A percentile compares a stretch with the other conserved stretches of the same genome.
These are phyloP conservation scores for Gibbula magus DNA, from an alignment of 2,888 invertebrate genomes.

Conservation along the genomic window DNA sequence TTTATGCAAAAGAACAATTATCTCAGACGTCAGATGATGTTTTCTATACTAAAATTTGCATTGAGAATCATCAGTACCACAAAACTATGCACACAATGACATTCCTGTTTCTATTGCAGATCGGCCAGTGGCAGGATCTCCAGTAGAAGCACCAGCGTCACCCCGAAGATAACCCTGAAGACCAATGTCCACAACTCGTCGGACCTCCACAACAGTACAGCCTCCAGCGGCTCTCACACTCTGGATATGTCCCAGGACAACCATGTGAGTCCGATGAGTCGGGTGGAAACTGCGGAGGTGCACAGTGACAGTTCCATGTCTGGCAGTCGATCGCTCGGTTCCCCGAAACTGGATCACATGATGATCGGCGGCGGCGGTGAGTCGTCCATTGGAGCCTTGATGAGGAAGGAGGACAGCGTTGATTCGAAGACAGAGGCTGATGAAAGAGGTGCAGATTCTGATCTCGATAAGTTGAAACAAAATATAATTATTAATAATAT, in stretches of 20 bases:
- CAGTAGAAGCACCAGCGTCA: slow-evolving; percentile 72
- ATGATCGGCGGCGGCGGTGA: slow-evolving; percentile 43
- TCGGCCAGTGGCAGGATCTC: slow-evolving; percentile 73
- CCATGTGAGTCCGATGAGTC: slow-evolving; percentile 43
- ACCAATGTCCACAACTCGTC: slow-evolving; percentile 70
- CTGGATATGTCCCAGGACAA: slow-evolving; percentile 56
- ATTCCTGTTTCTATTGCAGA: slow-evolving; percentile 51
- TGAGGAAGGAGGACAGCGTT: slow-evolving; percentile 38
- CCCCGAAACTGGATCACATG: slow-evolving; percentile 64
- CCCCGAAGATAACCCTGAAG: slow-evolving; percentile 70
- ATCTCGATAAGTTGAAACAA: slow-evolving; percentile 33
- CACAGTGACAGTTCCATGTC: slow-evolving; percentile 71
- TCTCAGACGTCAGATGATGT: too few relatives aligned
- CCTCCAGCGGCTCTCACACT: slow-evolving; percentile 72
- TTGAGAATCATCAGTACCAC: too few relatives aligned
- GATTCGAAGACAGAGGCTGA: slow-evolving; percentile 31
- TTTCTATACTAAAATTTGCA: too few relatives aligned
- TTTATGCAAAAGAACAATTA: too few relatives aligned
- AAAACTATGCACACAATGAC: neutral
- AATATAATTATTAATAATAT: slow-evolving; percentile 29
- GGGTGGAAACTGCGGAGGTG: slow-evolving; percentile 65
- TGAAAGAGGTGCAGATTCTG: slow-evolving; percentile 54
- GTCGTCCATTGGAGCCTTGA: slow-evolving; percentile 38
- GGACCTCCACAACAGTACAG: slow-evolving; percentile 68
- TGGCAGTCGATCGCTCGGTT: slow-evolving; percentile 66